Conservation (phyloP, 2,797 vertebrate species). For the Cyprinodon diabolis region DNA sequence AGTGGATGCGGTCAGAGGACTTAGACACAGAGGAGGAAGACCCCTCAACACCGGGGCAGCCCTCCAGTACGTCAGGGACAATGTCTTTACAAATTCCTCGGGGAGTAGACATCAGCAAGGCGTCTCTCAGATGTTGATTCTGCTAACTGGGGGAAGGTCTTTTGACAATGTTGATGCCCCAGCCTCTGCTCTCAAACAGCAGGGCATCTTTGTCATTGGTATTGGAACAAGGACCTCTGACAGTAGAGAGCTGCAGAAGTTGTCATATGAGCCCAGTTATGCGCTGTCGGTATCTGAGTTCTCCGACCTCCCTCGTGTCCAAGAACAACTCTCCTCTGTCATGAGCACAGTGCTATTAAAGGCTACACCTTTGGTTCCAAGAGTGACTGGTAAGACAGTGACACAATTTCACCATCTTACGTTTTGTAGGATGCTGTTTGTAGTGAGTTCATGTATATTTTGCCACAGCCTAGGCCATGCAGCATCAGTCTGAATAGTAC, state of each 20-base stretch:
- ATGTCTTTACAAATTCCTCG: conserved; percentile 80
- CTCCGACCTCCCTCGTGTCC: conserved; percentile 45
- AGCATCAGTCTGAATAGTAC: not conserved
- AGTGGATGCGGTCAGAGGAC: conserved; percentile 39
- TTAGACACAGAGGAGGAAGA: conserved; percentile 54
- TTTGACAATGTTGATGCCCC: conserved; percentile 65
- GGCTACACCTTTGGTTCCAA: conserved; percentile 36
- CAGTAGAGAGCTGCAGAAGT: conserved; percentile 46
- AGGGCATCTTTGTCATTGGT: conserved; percentile 8
- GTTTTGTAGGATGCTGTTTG: no score
- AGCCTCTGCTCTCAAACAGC: conserved; percentile 75
- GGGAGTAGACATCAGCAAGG: conserved; percentile 85
- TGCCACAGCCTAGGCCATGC: not conserved
- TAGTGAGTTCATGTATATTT: not conserved
- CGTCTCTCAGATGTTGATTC: conserved; percentile 50
- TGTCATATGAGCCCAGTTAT: conserved; percentile 29
- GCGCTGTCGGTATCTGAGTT: conserved; percentile 47
- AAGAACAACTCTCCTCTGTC: conserved; percentile 42
- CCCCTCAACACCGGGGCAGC: conserved; percentile 64
- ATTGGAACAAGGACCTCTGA: conserved; percentile 53
- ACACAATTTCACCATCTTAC: not conserved
- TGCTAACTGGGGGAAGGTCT: conserved; percentile 65
- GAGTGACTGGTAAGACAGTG: conserved; percentile 57
- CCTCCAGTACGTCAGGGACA: conserved; percentile 50
- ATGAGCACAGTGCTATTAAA: conserved; percentile 36